Evolutionary conservation across 2,888 invertebrate genomes (phyloP).

Genomic region (Pecten maximus): DNA sequence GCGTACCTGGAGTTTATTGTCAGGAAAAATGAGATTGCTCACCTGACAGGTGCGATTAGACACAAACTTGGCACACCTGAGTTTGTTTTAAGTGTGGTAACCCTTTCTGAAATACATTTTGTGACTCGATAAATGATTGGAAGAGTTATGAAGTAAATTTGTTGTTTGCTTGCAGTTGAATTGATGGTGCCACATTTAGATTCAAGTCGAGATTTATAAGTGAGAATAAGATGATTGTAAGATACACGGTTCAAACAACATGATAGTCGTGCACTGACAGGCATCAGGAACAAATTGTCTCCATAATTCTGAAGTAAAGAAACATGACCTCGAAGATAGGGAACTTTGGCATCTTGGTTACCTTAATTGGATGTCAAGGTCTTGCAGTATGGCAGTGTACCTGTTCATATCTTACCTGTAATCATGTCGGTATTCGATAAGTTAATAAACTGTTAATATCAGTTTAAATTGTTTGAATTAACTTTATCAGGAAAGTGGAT

Average conservation of each 20-base stretch:
- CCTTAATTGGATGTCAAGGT: too few species aligned
- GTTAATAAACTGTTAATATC: not conserved
- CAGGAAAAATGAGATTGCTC: not conserved
- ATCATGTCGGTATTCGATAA: not conserved
- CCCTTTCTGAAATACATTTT: not conserved
- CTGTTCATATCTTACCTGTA: not conserved
- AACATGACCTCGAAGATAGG: too few species aligned
- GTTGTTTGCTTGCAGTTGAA: not conserved
- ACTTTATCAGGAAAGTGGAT: slow-evolving; percentile 10
- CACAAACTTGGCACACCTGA: slow-evolving; percentile 13
- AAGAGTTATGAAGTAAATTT: not conserved
- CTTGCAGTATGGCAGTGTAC: too few species aligned
- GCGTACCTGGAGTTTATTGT: slow-evolving; percentile 18
- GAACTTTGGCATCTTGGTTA: too few species aligned
- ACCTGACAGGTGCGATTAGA: slow-evolving; percentile 29
- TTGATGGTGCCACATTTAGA: not conserved
- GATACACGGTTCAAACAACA: too few species aligned
- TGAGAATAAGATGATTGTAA: too few species aligned
- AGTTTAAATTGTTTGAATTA: not conserved
- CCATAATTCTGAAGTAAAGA: too few species aligned
- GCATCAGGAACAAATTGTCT: too few species aligned
- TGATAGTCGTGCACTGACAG: too few species aligned
- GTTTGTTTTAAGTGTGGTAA: slow-evolving; percentile 13
- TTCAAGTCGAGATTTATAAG: too few species aligned
- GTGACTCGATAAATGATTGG: not conserved